Evolutionary conservation across 2,888 invertebrate genomes (phyloP), one percentile per base, ranked within the genome.

Genomic region (Aspidiotus rigidus): DNA sequence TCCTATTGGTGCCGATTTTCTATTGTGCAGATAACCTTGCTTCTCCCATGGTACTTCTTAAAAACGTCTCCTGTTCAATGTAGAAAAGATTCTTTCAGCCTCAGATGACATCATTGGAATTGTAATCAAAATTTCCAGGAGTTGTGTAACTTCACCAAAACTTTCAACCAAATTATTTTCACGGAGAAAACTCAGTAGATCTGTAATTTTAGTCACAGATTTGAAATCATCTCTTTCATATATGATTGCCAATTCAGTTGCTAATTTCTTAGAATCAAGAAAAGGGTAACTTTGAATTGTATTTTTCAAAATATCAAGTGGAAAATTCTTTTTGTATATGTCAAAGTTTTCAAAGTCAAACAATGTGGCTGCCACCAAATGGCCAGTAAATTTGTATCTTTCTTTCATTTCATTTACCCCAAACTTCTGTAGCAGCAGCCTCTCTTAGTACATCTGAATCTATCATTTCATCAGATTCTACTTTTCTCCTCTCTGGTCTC

Each of bases 51-150:
- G 56, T 56, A 15, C 56, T 56, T n/a, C 15, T 56, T 15, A 56
- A n/a, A 56, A 56, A 56, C 8, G 56, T 56, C 15, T 56, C 15
- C 16, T 10, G 9, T 56, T 56, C 56, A 56, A 56, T 13, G 16
- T 56, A n/a, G 15, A 56, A 56, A 56, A 56, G 15, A 10, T 13
- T 56, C 8, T 56, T 16, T 69, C 69, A 15, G 61, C 28, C 64
- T 69, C 69, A 41, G 44, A 42, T 28, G 69, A 62, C 39, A 62
- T 61, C 69, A 69, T 69, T 17, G 69, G 69, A 42, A 69, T 63
- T 40, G 69, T 69, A 13, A 69, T 69, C 13, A 69, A 11, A 17
- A 69, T 69, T 54, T 69, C 28, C 10, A 69, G 39, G 49, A 64
- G 56, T 15, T 69, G 69, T n/a, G 40, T 40, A 69, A 40, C 41